Evolutionary conservation across 1,140 invertebrate species (phyloP).

Genomic region (Spodoptera litura): DNA sequence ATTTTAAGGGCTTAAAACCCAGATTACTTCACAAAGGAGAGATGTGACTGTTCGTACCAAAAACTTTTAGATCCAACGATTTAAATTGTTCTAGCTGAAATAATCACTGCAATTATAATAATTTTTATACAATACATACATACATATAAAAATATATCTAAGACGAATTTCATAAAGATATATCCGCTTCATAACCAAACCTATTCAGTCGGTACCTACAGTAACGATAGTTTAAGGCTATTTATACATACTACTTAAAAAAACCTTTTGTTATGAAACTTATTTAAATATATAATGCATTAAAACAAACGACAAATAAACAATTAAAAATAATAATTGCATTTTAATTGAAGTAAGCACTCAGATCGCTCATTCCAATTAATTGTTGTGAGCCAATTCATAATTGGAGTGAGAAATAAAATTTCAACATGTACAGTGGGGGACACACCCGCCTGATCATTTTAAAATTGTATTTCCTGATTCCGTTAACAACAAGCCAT

Average conservation of each 20-base stretch:
- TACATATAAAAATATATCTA: conserved; percentile 61
- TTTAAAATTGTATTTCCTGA: too few species aligned
- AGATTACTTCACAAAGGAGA: conserved; percentile 35
- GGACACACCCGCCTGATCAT: not conserved
- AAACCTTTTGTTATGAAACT: conserved; percentile 84
- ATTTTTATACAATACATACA: conserved; percentile 66
- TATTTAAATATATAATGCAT: conserved; percentile 85
- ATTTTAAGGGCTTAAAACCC: not conserved
- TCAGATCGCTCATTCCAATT: conserved; percentile 19
- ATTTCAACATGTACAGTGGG: conserved; percentile 3
- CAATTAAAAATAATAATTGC: conserved; percentile 69
- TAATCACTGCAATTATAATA: conserved; percentile 70
- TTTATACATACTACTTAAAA: conserved; percentile 81
- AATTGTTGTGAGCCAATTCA: conserved; percentile 34
- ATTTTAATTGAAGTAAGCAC: conserved; percentile 56
- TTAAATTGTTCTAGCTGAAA: conserved; percentile 61
- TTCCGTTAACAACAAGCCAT: too few species aligned
- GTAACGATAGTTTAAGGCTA: conserved; percentile 82
- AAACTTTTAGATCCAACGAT: conserved; percentile 38
- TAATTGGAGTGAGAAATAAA: conserved; percentile 36
- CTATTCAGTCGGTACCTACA: conserved; percentile 76
- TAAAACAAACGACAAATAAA: conserved; percentile 85
- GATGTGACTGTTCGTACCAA: conserved; percentile 41
- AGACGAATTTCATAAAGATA: conserved; percentile 70
- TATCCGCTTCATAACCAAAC: conserved; percentile 74